Conservation (phyloP, 2,888 invertebrate genomes). For the Cerastoderma edule region DNA sequence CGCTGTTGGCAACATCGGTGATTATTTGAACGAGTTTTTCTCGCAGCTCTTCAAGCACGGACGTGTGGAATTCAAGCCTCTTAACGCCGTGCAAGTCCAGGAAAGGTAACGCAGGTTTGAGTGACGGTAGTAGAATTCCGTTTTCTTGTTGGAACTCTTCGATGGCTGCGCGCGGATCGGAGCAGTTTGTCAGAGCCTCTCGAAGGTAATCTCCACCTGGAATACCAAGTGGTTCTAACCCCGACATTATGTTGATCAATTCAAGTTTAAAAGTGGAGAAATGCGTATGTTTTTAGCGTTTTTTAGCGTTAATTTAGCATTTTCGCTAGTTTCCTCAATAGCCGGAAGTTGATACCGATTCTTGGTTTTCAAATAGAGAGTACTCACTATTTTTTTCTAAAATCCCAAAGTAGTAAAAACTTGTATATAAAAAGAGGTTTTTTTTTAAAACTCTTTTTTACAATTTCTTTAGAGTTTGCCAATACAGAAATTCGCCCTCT, state of each 20-base stretch:
- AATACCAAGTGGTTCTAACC: constrained; percentile 92
- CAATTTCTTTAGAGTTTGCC: no score
- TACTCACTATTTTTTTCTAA: no score
- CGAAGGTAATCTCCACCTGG: constrained; percentile 93
- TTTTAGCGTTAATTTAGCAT: neutral
- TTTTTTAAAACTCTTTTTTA: no score
- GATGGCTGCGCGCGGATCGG: constrained; percentile 98
- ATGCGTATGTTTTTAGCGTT: neutral
- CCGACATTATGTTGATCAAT: constrained; percentile 64
- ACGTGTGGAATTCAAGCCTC: constrained; percentile 96
- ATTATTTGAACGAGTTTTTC: constrained; percentile 78
- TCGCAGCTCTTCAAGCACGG: constrained; percentile 84
- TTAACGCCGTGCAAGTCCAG: constrained; percentile 97
- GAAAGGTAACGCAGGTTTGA: constrained; percentile 96
- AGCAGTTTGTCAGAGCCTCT: constrained; percentile 96
- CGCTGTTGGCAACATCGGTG: constrained; percentile 74
- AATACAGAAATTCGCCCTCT: no score
- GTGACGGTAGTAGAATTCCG: constrained; percentile 89
- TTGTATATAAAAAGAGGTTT: no score
- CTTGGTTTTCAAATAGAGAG: no score
- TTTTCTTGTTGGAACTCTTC: constrained; percentile 95
- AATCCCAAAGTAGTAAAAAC: no score
- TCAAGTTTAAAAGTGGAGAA: neutral
- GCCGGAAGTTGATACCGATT: constrained; percentile 17
- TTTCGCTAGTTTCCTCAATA: neutral